Conservation (phyloP, 2,888 invertebrate species). For the Blastobasis lacticolella region DNA sequence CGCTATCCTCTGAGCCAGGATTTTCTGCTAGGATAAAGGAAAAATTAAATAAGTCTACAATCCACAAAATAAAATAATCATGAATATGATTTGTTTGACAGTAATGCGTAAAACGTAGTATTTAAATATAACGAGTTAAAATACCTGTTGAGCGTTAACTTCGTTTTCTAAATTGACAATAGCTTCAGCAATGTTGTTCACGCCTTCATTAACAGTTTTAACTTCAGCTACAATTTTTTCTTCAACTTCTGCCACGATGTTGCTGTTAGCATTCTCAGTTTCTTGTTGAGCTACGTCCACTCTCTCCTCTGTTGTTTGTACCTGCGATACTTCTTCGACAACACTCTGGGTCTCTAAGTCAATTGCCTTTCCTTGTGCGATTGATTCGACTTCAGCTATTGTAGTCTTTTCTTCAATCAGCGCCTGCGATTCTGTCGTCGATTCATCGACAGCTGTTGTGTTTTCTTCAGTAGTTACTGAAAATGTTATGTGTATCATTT, state of each 20-base stretch:
- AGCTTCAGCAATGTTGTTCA: slow-evolving; percentile 45
- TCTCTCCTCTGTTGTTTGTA: slow-evolving; percentile 8
- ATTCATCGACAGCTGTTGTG: neutral
- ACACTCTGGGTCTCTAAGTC: slow-evolving; percentile 12
- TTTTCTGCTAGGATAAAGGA: no score
- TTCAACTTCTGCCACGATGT: slow-evolving; percentile 13
- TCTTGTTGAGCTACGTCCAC: slow-evolving; percentile 10
- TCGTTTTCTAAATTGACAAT: slow-evolving; percentile 44
- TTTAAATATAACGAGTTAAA: neutral
- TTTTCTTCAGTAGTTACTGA: slow-evolving; percentile 17
- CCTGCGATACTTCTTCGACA: slow-evolving; percentile 2
- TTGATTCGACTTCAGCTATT: slow-evolving; percentile 13
- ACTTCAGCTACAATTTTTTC: slow-evolving; percentile 12
- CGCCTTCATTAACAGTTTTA: slow-evolving; percentile 19
- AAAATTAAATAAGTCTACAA: no score
- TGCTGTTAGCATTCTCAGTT: slow-evolving; percentile 13
- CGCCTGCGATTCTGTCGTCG: no score
- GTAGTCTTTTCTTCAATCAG: slow-evolving; percentile 13
- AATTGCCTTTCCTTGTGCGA: slow-evolving; percentile 10
- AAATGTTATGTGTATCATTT: neutral
- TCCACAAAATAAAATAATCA: no score
- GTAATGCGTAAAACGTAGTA: slow-evolving; percentile 10
- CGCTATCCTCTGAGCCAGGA: no score
- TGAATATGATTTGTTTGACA: neutral
- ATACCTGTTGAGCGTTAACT: slow-evolving; percentile 41